These are phyloP conservation scores for Spea bombifrons DNA, from an alignment of 2,113 vertebrate species.

Conservation along the genomic window DNA sequence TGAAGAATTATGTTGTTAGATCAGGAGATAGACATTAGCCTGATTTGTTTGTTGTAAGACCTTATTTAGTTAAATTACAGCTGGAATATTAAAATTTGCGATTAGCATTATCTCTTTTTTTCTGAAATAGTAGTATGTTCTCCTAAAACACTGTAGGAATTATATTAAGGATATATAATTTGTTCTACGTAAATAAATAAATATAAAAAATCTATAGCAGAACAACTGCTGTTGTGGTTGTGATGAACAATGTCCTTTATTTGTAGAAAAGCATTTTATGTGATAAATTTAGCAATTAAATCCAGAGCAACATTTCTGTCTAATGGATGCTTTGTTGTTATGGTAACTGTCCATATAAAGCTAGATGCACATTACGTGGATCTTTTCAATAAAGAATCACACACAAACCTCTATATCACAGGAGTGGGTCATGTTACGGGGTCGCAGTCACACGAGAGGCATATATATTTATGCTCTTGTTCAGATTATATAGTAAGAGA, in stretches of 20 bases:
- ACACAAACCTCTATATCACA: constrained; percentile 23
- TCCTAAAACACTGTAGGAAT: too few species aligned
- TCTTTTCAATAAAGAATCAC: constrained; percentile 20
- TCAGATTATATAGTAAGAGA: constrained; percentile 1
- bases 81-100: too few species aligned
- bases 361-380: constrained; percentile 15
- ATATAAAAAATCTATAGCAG: constrained; percentile 17
- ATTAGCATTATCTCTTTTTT: too few species aligned
- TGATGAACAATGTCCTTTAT: constrained; percentile 45
- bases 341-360: constrained; percentile 37
- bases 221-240: constrained; percentile 6
- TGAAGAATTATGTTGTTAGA: too few species aligned
- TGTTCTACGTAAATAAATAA: neutral
- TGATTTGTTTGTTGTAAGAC: too few species aligned
- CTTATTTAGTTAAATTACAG: too few species aligned
- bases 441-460: constrained; percentile 1
- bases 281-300: constrained; percentile 48
- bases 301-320: constrained; percentile 32
- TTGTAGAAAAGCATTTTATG: constrained; percentile 38
- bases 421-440: constrained; percentile 16
- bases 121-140: too few species aligned
- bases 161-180: neutral
- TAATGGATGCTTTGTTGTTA: constrained; percentile 48
- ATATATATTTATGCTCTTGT: constrained; percentile 6
- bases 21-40: too few species aligned